Conservation (phyloP, 2,888 invertebrate genomes). For the Leucania comma region DNA sequence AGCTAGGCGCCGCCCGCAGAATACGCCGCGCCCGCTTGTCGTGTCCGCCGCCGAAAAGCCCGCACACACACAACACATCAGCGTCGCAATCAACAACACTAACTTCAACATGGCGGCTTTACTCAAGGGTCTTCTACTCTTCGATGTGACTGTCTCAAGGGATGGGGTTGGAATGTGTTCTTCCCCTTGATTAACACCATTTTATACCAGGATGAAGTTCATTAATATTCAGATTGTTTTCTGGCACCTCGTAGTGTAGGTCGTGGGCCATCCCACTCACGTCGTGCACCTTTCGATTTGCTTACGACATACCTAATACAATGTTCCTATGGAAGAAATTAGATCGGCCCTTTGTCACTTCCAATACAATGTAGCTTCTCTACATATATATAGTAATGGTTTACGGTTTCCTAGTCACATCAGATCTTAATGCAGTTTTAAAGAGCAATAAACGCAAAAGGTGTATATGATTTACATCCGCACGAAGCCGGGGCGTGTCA, state of each 20-base stretch:
- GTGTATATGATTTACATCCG: too few relatives aligned
- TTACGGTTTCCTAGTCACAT: background rate
- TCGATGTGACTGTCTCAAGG: constrained; percentile 20
- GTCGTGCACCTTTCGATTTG: background rate
- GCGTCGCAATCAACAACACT: constrained; percentile 16
- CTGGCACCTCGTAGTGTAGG: constrained; percentile 1
- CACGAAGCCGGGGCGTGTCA: too few relatives aligned
- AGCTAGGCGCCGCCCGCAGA: constrained; percentile 50
- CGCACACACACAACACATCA: constrained; percentile 21
- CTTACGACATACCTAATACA: background rate
- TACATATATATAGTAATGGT: too few relatives aligned
- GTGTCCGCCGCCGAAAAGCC: background rate
- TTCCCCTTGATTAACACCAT: constrained; percentile 11
- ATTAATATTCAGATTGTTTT: constrained; percentile 2
- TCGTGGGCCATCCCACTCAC: background rate
- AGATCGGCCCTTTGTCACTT: background rate
- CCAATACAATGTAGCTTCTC: background rate
- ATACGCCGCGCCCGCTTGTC: constrained; percentile 23
- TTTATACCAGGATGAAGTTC: constrained; percentile 47
- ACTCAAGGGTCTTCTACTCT: background rate
- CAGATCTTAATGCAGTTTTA: too few relatives aligned
- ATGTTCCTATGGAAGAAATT: constrained; percentile 1
- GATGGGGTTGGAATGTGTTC: constrained; percentile 37
- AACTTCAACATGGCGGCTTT: constrained; percentile 35
- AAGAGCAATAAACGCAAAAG: too few relatives aligned